Evolutionary conservation across 2,797 vertebrate genomes (phyloP), one percentile per base, ranked within the genome.

Genomic region (Naso thynnoides): DNA sequence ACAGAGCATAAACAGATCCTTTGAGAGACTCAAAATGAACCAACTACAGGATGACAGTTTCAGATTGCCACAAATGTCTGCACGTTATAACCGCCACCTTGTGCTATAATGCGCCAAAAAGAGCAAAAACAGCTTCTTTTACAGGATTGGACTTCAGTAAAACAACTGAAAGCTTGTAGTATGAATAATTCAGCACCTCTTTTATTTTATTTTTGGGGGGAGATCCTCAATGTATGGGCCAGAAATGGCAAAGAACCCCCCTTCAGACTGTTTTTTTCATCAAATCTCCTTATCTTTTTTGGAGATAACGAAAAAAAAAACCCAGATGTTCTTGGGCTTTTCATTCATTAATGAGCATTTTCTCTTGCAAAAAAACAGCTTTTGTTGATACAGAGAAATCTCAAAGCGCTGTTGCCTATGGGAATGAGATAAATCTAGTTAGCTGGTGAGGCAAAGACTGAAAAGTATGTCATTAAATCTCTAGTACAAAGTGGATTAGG

Each of bases 101-200:
- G n/a, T 47, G 16, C 6, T 44, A 57, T 48, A 72, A 63, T 68
- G 56, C 14, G 14, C 15, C 18, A 58, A 26, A 67, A 63, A 26
- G n/a, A 66, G 23, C 58, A 64, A 41, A 78, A 81, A 66, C 53
- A 41, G 60, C 4, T 41, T 81, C 55, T 81, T 79, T 79, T 55
- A 77, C 69, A 63, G 67, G 21, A 14, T 54, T 72, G 63, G 77
- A 76, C 74, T 31, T 60, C 27, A 23, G 67, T 83, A 92, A 91
- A 92, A 75, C 87, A 92, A 91, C 85, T 88, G 85, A 90, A 87
- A 89, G 82, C 86, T 77, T 63, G 65, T 63, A 48, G 29, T 60
- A 90, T 94, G 79, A 92, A 94, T 94, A 86, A 94, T 94, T 93
- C 86, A 93, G 62, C 13, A 44, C 5, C 10, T 16, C 38, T 69